Evolutionary conservation across 2,888 invertebrate species (phyloP).

Genomic region (Arrhopalites spinosus): DNA sequence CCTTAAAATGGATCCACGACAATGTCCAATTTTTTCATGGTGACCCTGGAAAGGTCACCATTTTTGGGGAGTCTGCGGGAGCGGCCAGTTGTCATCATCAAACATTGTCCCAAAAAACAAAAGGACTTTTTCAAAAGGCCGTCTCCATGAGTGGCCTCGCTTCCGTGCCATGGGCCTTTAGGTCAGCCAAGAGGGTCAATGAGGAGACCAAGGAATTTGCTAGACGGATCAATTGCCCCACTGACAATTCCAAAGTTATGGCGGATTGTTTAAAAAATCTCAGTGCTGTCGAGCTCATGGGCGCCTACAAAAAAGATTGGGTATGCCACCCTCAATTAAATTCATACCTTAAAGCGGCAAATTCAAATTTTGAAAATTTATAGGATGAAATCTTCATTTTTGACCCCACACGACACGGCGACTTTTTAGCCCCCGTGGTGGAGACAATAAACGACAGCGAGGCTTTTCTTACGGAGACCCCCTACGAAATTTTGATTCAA

Average conservation of each 20-base stretch:
- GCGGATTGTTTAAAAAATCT: background rate
- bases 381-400: no score
- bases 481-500: no score
- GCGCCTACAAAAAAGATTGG: background rate
- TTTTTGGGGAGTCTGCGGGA: slow-evolving; percentile 28
- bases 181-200: no score
- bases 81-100: slow-evolving; percentile 6
- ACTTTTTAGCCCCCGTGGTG: no score
- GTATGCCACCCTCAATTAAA: no score
- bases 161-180: background rate
- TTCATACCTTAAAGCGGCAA: no score
- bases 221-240: slow-evolving; percentile 6
- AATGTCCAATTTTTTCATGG: slow-evolving; percentile 15
- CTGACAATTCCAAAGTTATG: background rate
- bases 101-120: background rate
- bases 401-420: no score
- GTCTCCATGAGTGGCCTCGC: slow-evolving; percentile 9
- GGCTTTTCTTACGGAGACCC: no score
- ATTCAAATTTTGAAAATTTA: no score
- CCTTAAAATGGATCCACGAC: slow-evolving; percentile 15
- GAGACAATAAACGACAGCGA: no score
- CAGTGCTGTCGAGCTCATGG: background rate
- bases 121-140: background rate
- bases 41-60: slow-evolving; percentile 14
- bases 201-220: no score